Evolutionary conservation across 2,113 vertebrate genomes (phyloP).

Genomic region (Plestiodon gilberti): DNA sequence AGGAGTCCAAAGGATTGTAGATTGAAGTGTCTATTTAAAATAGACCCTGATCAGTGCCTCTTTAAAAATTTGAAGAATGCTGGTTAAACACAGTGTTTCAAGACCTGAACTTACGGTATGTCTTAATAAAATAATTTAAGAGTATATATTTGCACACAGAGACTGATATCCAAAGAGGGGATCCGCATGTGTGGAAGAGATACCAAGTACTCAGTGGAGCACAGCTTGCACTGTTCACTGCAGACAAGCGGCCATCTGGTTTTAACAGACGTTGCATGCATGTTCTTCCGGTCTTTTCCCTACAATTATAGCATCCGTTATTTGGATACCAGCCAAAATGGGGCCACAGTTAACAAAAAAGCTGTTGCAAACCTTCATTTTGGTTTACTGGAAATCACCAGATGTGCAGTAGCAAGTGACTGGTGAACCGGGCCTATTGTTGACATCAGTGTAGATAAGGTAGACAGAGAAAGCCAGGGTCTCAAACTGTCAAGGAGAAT

Average conservation of each 20-base stretch:
- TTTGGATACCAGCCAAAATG: not conserved
- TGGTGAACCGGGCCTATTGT: not conserved
- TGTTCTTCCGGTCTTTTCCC: too few relatives aligned
- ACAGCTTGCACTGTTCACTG: not conserved
- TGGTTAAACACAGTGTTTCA: conserved; percentile 70
- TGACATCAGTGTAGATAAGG: conserved; percentile 57
- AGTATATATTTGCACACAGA: not conserved
- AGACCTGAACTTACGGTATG: conserved; percentile 43
- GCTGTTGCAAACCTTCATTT: not conserved
- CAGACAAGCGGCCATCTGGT: not conserved
- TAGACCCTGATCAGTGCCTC: conserved; percentile 41
- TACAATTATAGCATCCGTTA: too few relatives aligned
- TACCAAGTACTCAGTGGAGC: not conserved
- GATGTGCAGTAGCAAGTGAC: conserved; percentile 11
- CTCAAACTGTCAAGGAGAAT: conserved; percentile 71
- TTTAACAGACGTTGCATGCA: not conserved
- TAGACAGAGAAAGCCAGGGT: conserved; percentile 52
- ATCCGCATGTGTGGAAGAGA: not conserved
- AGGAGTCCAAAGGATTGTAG: not conserved
- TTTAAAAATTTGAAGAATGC: conserved; percentile 45
- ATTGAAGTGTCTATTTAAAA: not conserved
- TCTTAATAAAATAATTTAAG: not conserved
- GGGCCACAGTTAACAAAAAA: not conserved
- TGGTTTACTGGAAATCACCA: not conserved
- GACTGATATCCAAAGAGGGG: not conserved